phyloP scores from a whole-genome alignment of 2,797 vertebrate genomes.

The Geotrypetes seraphini region DNA sequence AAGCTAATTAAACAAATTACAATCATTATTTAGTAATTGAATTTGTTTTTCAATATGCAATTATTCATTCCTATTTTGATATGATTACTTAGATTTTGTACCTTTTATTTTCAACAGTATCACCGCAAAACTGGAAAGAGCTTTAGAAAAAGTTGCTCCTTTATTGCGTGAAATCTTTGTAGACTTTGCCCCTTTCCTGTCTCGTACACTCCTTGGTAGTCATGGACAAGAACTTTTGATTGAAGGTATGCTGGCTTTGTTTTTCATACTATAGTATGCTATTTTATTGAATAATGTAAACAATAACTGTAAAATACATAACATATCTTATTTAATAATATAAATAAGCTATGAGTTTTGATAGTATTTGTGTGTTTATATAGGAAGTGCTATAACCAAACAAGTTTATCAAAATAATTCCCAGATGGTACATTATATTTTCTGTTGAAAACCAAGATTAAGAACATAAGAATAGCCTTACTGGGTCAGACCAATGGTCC shows the following conservation, averaged over 20 bases:
- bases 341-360: too few relatives aligned
- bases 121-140: constrained; percentile 95
- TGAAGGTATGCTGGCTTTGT: constrained; percentile 72
- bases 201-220: constrained; percentile 90
- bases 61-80: too few relatives aligned
- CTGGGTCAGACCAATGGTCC: too few relatives aligned
- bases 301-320: neutral
- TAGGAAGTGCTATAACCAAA: too few relatives aligned
- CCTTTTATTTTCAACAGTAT: constrained; percentile 65
- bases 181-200: constrained; percentile 95
- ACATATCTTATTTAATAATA: neutral
- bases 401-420: too few relatives aligned
- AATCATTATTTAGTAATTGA: neutral
- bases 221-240: constrained; percentile 98
- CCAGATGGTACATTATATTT: too few relatives aligned
- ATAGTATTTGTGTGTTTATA: too few relatives aligned
- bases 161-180: constrained; percentile 96
- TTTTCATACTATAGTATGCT: constrained; percentile 4
- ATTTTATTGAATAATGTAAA: neutral
- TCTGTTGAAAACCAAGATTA: too few relatives aligned
- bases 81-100: neutral
- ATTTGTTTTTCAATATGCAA: neutral
- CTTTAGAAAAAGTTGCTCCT: constrained; percentile 95
- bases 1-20: too few relatives aligned
- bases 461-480: too few relatives aligned